Evolutionary conservation across 2,113 vertebrate species (phyloP).

Genomic region (Geococcyx californianus): DNA sequence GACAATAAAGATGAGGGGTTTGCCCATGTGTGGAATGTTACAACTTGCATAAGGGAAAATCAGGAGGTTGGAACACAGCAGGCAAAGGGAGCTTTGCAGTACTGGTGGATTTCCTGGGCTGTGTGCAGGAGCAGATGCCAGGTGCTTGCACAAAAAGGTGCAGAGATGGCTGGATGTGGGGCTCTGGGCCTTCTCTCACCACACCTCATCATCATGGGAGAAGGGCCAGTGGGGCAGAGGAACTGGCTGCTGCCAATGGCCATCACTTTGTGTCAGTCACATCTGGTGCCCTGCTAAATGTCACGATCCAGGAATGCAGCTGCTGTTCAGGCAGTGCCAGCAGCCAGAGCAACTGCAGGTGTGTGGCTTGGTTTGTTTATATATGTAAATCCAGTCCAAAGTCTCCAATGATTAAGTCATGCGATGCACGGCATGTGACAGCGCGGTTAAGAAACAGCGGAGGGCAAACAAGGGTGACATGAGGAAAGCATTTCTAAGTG

Average conservation of each 20-base stretch:
- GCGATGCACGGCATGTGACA: conserved; percentile 1
- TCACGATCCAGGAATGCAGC: conserved; percentile 32
- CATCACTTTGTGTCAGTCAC: background rate
- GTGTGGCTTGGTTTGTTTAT: conserved; percentile 45
- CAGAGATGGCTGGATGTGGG: background rate
- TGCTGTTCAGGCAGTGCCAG: background rate
- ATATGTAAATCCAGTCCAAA: conserved; percentile 36
- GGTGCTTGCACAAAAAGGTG: background rate
- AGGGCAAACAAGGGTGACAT: conserved; percentile 17
- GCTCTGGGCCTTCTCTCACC: background rate
- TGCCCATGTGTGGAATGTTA: background rate
- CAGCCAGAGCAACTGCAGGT: conserved; percentile 2
- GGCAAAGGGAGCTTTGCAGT: background rate
- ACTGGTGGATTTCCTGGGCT: background rate
- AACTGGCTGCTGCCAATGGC: background rate
- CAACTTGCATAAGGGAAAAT: too few species aligned
- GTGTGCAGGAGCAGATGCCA: background rate
- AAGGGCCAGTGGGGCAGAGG: background rate
- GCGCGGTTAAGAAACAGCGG: background rate
- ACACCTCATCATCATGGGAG: background rate
- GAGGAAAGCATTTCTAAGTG: conserved; percentile 21
- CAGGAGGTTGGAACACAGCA: background rate
- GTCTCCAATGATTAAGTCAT: conserved; percentile 22
- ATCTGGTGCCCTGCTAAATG: background rate
- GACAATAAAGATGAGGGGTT: background rate